Base-by-base conservation (phyloP, 2,888 invertebrate species). In the Rotaria sp. region DNA sequence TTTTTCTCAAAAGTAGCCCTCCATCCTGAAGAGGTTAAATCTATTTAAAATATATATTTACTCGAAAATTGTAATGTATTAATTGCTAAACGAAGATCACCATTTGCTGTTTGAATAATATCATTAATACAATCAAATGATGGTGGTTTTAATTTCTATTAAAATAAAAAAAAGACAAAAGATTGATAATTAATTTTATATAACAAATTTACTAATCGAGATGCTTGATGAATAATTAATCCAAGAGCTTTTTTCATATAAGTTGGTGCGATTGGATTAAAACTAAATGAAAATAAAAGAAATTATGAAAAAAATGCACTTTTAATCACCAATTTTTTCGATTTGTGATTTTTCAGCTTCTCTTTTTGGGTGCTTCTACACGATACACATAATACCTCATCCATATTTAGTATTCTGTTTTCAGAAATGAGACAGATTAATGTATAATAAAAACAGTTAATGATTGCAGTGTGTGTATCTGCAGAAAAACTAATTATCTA, bases 21-120 rank as follows among this genome's bases (percentile, higher is more conserved):
- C n/a, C n/a, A n/a, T n/a, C n/a, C n/a, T n/a, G n/a, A n/a, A n/a
- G n/a, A n/a, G n/a, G n/a, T 41, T 4, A 45, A n/a, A 10, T 26
- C n/a, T 35, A 84, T 13, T 50, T 1, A 24, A 26, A 24, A 30
- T 15, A 30, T n/a, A 13, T 15, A 52, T 24, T 26, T 86, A 45
- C 48, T 85, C 3, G 85, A 59, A 26, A 86, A 48, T 84, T 86
- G 85, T n/a, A 86, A 48, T 57, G 85, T 41, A 48, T 86, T 86
- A 21, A 86, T 85, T 4, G 86, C 86, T 52, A 75, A 57, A 18
- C 86, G 74, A n/a, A 86, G 75, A 59, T 86, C 86, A 18, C 86
- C 86, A 80, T 86, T 86, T 11, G 85, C n/a, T 50, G 85, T 85
- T 35, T 50, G 52, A 55, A 85, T 80, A n/a, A 86, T 10, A 48